Base-by-base conservation (phyloP, 2,888 invertebrate genomes). In the Drosophila paramelanica region DNA sequence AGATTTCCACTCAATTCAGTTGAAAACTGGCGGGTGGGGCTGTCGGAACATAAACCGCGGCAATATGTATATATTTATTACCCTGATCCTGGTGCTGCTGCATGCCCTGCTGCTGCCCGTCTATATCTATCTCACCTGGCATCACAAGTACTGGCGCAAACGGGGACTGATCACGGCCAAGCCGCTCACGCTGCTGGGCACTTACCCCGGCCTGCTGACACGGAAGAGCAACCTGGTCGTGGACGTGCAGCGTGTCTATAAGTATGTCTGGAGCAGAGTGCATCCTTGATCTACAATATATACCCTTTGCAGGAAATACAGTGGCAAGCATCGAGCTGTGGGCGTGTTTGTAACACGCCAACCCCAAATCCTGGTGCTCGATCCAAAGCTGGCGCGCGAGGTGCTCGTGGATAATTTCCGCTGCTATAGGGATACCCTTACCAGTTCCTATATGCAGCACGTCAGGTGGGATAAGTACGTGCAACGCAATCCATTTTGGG, bases 381-480 rank as follows among this genome's bases (percentile, higher is more conserved):
- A 93, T 75, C 92, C 92, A 0, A 88, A 92, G 14, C 38, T 92
- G 66, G 88, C 92, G 0, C 82, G 80, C 49, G 90, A 92, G 25
- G 80, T 93, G 13, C 72, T 93, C 33, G 91, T 93, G 1, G 89
- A 82, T 8, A 91, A 93, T 25, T 93, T 93, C 31, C 85, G 91
- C 1, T 75, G 77, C 51, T 93, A 87, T 64, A 87, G 88, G 27
- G 91, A 92, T 50, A 89, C 90, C 3, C 56, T 89, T 6, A 73
- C 90, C 11, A 82, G 83, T 33, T 70, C 89, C 6, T 83, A 83
- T 6, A 67, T 88, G 4, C 64, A 47, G 14, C 72, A 92, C 59
- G 92, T 92, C 66, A 83, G 91, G 39, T 64, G 76, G 25, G 94
- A 94, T 59, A 93, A 93, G 2, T 75, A 94, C 7, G 85, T 91